Evolutionary conservation across 2,888 invertebrate genomes (phyloP), one percentile per base, ranked within the genome.

Genomic region (Branchellion lobata): DNA sequence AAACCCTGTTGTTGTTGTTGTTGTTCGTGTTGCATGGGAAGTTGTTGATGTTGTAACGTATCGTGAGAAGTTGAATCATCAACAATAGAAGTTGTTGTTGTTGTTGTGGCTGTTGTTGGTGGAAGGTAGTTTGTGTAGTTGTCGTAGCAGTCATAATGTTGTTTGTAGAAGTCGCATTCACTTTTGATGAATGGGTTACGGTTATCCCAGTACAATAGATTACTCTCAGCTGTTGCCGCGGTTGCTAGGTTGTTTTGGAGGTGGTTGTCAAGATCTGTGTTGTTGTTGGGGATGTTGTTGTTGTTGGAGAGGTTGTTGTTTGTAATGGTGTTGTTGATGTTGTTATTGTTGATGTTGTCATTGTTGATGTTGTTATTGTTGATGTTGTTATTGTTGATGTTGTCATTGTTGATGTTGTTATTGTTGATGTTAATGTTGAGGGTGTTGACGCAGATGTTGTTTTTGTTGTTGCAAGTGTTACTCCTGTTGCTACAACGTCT

Each of bases 271-370:
- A 36, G 29, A 31, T n/a, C 57, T 24, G 1, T 53, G 75, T n/a
- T 75, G 57, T 34, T 53, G 75, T 51, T 75, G n/a, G n/a, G n/a
- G n/a, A n/a, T n/a, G 75, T 29, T 21, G 24, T 40, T 14, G 36
- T 75, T 29, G 57, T 27, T 1, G 21, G 29, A 27, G n/a, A 3
- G 3, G 61, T 57, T 24, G 61, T 8, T 57, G 21, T 57, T n/a
- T n/a, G n/a, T n/a, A n/a, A n/a, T 24, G 61, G 5, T 57, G 5
- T 57, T 18, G 21, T 24, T 18, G 24, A 57, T 14, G 24, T 18
- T 18, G 21, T n/a, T 57, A 14, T n/a, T 31, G 34, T 31, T 69
- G 69, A 8, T 40, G 40, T 40, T 40, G 40, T 40, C 40, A 24
- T n/a, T 24, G 61, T 57, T 24, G 61, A 5, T 57, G 21, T 57